Conservation (phyloP, 2,888 invertebrate species). For the Volucella bombylans region DNA sequence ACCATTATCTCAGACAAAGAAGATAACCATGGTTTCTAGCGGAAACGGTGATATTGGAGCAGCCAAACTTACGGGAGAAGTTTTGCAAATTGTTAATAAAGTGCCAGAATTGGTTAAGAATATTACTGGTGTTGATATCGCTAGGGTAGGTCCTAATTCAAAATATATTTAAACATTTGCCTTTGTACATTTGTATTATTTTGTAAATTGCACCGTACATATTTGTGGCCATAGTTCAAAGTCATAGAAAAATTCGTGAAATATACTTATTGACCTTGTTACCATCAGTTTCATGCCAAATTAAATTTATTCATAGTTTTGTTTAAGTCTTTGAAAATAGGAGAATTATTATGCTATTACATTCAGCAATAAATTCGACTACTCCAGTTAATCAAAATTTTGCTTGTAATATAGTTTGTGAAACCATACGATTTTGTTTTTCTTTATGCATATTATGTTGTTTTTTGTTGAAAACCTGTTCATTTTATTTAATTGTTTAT, state of each 20-base stretch:
- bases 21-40: slow-evolving; percentile 97
- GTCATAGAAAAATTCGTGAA: background rate
- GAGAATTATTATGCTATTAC: too few species aligned
- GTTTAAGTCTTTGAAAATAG: too few species aligned
- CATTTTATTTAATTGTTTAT: slow-evolving; percentile 22
- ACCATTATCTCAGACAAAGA: slow-evolving; percentile 95
- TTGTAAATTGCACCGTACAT: slow-evolving; percentile 14
- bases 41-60: slow-evolving; percentile 96
- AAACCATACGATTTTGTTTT: background rate
- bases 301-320: too few species aligned
- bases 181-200: background rate
- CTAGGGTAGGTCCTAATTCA: slow-evolving; percentile 87
- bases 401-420: too few species aligned
- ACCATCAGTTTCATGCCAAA: too few species aligned
- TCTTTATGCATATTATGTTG: background rate
- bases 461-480: background rate
- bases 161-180: slow-evolving; percentile 81
- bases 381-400: too few species aligned
- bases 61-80: slow-evolving; percentile 96
- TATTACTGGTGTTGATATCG: slow-evolving; percentile 96
- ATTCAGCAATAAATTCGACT: too few species aligned
- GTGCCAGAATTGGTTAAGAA: slow-evolving; percentile 95
- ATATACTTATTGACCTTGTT: background rate
- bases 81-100: slow-evolving; percentile 94
- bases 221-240: background rate